Percentiles rank a stretch among this genome's conserved stretches.
phyloP scores from a whole-genome alignment of 2,113 vertebrate species.

The Oplegnathus fasciatus region DNA sequence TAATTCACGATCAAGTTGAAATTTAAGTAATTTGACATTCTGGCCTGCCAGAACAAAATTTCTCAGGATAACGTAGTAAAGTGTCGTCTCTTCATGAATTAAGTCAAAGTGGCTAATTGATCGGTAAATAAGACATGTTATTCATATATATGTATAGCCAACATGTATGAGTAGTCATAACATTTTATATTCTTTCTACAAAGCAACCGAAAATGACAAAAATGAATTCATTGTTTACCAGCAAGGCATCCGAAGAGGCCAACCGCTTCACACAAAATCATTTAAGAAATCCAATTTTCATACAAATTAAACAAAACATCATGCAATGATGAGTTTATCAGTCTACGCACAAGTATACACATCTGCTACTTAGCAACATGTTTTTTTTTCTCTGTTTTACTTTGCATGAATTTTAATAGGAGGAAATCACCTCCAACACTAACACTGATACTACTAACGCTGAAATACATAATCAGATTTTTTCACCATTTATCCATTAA shows the following conservation, averaged over 20 bases:
- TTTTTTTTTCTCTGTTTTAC: slow-evolving; percentile 44
- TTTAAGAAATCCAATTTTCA: slow-evolving; percentile 52
- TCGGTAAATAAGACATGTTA: slow-evolving; percentile 48
- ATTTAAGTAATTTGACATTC: slow-evolving; percentile 71
- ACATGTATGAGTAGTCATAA: slow-evolving; percentile 9
- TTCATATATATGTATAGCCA: slow-evolving; percentile 25
- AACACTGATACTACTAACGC: slow-evolving; percentile 64
- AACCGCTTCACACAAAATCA: slow-evolving; percentile 53
- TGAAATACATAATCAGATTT: slow-evolving; percentile 56
- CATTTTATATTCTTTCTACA: slow-evolving; percentile 26
- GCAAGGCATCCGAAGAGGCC: slow-evolving; percentile 43
- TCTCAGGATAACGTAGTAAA: slow-evolving; percentile 30
- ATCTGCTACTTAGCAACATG: slow-evolving; percentile 51
- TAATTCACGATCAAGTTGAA: slow-evolving; percentile 37
- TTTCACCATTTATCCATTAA: slow-evolving; percentile 37
- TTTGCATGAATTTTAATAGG: slow-evolving; percentile 52
- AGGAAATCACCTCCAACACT: slow-evolving; percentile 58
- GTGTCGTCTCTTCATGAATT: slow-evolving; percentile 25
- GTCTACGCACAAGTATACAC: slow-evolving; percentile 59
- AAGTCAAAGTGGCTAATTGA: slow-evolving; percentile 48
- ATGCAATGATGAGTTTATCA: slow-evolving; percentile 68
- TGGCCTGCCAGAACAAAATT: slow-evolving; percentile 83
- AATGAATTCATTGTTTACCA: slow-evolving; percentile 30
- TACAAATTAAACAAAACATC: slow-evolving; percentile 71
- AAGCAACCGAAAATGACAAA: slow-evolving; percentile 40